These are phyloP conservation scores for Artemia franciscana DNA, from an alignment of 1,140 invertebrate species.

Conservation along the genomic window DNA sequence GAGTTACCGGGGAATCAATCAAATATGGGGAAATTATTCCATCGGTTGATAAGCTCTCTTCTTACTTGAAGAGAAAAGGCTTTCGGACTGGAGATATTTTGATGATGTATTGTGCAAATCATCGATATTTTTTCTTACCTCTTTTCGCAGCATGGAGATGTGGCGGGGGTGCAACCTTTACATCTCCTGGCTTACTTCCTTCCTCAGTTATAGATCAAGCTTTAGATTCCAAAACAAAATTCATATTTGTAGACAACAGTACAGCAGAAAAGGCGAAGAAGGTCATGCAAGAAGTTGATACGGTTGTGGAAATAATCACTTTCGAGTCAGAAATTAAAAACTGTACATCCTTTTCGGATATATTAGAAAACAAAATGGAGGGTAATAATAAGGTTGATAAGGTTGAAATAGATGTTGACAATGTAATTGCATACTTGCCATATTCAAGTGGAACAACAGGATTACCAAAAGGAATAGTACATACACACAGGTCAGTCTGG, in stretches of 20 bases:
- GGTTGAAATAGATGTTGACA: neutral
- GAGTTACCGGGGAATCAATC: neutral
- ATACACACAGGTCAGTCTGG: neutral
- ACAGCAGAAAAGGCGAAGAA: neutral
- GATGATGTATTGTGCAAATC: neutral
- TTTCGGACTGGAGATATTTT: neutral
- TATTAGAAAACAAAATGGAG: neutral
- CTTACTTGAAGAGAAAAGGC: neutral
- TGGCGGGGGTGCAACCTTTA: neutral
- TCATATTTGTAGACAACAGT: neutral
- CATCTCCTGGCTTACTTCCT: neutral
- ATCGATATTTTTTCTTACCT: neutral
- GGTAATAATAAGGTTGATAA: neutral
- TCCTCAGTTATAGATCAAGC: neutral
- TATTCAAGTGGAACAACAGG: neutral
- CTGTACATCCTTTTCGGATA: neutral
- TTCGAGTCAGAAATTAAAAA: neutral
- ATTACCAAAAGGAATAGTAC: neutral
- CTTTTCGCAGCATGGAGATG: neutral
- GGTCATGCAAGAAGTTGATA: neutral
- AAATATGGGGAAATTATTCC: neutral
- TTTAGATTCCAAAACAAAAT: neutral
- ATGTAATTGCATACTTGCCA: neutral
- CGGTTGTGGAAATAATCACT: neutral
- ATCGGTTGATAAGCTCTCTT: neutral